A percentile compares a stretch with the other conserved stretches of the same genome.
phyloP scores from a whole-genome alignment of 1,140 invertebrate species.

The Drosophila burlai region DNA sequence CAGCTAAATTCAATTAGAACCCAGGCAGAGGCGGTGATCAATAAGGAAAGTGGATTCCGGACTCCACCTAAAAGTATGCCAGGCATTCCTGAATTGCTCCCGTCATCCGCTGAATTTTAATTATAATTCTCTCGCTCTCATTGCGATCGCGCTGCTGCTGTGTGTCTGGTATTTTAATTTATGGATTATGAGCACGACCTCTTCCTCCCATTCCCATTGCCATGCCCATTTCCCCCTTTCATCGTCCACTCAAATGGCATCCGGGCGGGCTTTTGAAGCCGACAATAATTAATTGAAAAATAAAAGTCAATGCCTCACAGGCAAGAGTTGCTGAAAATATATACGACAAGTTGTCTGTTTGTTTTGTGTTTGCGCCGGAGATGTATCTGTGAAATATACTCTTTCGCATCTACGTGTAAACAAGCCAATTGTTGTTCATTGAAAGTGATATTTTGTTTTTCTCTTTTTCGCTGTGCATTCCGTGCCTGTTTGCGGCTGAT shows the following conservation, averaged over 20 bases:
- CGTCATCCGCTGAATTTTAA: slow-evolving; percentile 22
- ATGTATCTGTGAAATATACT: slow-evolving; percentile 35
- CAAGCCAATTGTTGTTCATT: slow-evolving; percentile 59
- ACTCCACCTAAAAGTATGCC: slow-evolving; percentile 68
- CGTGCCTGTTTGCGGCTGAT: slow-evolving; percentile 39
- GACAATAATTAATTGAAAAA: slow-evolving; percentile 63
- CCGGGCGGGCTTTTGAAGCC: slow-evolving; percentile 28
- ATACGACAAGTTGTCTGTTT: slow-evolving; percentile 8
- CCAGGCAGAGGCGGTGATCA: neutral
- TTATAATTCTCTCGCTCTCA: slow-evolving; percentile 27
- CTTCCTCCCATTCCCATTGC: neutral
- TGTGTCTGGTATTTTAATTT: slow-evolving; percentile 66
- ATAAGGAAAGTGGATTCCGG: slow-evolving; percentile 17
- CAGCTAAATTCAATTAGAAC: slow-evolving; percentile 62
- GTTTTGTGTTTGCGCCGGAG: slow-evolving; percentile 6
- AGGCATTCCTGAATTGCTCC: neutral
- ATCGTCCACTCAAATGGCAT: slow-evolving; percentile 19
- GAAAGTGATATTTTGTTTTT: slow-evolving; percentile 37
- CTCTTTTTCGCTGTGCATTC: slow-evolving; percentile 4
- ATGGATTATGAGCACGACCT: slow-evolving; percentile 59
- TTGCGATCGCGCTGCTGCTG: slow-evolving; percentile 24
- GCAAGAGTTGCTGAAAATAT: slow-evolving; percentile 16
- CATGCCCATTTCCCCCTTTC: neutral
- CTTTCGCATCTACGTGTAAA: slow-evolving; percentile 39
- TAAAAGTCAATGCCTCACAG: slow-evolving; percentile 27